Percentiles rank a stretch among this genome's conserved stretches.
These are phyloP conservation scores for Cryptocephalus primarius DNA, from an alignment of 2,888 invertebrate species.

Conservation along the genomic window DNA sequence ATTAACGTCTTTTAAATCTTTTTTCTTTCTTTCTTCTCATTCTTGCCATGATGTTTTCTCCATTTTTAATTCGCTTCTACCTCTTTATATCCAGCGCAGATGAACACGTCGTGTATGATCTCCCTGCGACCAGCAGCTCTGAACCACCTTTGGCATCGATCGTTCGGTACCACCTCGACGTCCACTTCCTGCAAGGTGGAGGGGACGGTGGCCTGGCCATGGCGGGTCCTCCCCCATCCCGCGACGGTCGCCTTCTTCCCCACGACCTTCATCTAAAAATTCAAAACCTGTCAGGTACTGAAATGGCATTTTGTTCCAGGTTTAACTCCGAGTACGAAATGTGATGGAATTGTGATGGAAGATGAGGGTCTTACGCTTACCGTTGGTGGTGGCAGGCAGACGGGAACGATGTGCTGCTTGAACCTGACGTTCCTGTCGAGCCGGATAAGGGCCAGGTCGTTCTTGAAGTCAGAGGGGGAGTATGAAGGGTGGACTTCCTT, in stretches of 20 bases:
- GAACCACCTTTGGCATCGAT: constrained; percentile 88
- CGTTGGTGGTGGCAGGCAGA: constrained; percentile 72
- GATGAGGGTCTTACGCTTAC: no score
- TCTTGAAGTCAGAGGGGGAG: constrained; percentile 82
- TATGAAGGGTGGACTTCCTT: constrained; percentile 88
- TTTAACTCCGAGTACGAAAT: no score
- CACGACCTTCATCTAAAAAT: constrained; percentile 53
- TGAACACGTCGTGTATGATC: constrained; percentile 86
- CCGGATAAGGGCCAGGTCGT: constrained; percentile 77
- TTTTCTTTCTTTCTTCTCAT: no score
- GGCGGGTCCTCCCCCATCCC: constrained; percentile 86
- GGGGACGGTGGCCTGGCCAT: constrained; percentile 80
- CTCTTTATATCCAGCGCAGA: constrained; percentile 89
- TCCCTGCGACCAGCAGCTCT: constrained; percentile 80
- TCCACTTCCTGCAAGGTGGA: constrained; percentile 76
- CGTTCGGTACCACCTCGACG: constrained; percentile 79
- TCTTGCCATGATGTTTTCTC: no score
- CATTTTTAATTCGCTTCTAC: constrained; percentile 34
- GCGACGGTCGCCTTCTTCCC: constrained; percentile 86
- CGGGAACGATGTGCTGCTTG: constrained; percentile 87
- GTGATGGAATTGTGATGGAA: no score
- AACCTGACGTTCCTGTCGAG: constrained; percentile 72
- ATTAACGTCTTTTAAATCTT: no score
- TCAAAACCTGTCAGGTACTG: not conserved
- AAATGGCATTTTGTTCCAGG: no score